Percentiles rank a stretch among this genome's conserved stretches.
Evolutionary conservation across 2,797 vertebrate genomes (phyloP).

Genomic region (Phrynocephalus forsythii): DNA sequence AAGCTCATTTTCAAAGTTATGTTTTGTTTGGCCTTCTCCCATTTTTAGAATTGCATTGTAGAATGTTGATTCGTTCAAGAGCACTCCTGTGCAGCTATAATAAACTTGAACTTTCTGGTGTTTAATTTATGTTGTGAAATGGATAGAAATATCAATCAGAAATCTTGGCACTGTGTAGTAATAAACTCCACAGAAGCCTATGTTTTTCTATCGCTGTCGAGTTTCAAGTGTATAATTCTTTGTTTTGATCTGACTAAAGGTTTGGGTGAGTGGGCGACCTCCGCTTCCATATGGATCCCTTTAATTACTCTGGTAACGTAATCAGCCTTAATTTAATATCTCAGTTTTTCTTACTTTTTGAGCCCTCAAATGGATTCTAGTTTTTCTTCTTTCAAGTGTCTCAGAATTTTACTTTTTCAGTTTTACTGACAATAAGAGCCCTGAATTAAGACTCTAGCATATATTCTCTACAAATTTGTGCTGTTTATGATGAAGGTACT

Average conservation of each 20-base stretch:
- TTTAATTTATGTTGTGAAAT: constrained; percentile 51
- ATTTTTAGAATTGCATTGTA: too few species aligned
- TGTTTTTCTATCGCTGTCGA: constrained; percentile 50
- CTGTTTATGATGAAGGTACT: too few species aligned
- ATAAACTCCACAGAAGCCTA: constrained; percentile 44
- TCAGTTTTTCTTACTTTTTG: constrained; percentile 48
- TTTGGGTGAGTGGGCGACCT: constrained; percentile 66
- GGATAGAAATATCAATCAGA: constrained; percentile 48
- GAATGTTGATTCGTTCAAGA: too few species aligned
- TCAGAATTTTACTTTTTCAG: background rate
- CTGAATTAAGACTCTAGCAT: too few species aligned
- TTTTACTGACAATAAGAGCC: too few species aligned
- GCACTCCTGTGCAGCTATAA: too few species aligned
- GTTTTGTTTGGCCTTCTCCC: too few species aligned
- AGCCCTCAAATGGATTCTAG: background rate
- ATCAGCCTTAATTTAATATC: constrained; percentile 51
- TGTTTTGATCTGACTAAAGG: constrained; percentile 70
- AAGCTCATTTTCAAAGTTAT: too few species aligned
- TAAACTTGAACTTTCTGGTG: background rate
- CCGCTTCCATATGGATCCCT: constrained; percentile 63
- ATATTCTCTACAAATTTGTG: too few species aligned
- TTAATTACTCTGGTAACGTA: constrained; percentile 70
- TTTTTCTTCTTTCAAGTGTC: background rate
- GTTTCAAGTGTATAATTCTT: constrained; percentile 58
- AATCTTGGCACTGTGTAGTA: constrained; percentile 54